Evolutionary conservation across 2,888 invertebrate genomes (phyloP), one percentile per base, ranked within the genome.

Genomic region (Erebia palarica): DNA sequence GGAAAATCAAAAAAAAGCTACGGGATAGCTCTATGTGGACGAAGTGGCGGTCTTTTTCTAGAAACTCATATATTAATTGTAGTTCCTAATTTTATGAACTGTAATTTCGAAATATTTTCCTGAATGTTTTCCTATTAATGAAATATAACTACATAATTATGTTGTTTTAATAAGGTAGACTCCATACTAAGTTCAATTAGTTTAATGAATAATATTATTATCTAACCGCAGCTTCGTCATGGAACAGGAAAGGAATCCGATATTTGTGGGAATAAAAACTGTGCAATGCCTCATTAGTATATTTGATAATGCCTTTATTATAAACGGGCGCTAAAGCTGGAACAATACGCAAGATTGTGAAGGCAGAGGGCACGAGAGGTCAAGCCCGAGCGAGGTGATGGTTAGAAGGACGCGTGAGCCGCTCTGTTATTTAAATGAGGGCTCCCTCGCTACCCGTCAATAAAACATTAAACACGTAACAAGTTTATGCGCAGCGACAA

Each of bases 391-490:
- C 47, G 57, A 73, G 78, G 72, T 75, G 77, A 78, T 76, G 76
- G 68, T 73, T 69, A 77, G 79, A 81, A 82, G 85, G 82, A 80
- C 80, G 79, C 78, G 75, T 71, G 73, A 79, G 80, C 79, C 82
- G 81, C 85, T 81, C 86, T 85, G 87, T 89, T 90, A 90, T 91
- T 92, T 90, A 91, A 91, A 91, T 87, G 88, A 89, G 87, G 84
- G 84, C 89, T 90, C 90, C 91, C 92, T 87, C 86, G 86, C 88
- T 91, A 88, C 92, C 92, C 92, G 91, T 91, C 92, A 91, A 92
- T 93, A 91, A 92, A 93, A 92, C 92, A 92, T 93, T 92, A 92
- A 92, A 92, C 92, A 93, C 91, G 91, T 93, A 91, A 93, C 92
- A 92, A 92, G 92, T 92, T 92, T 92, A 92, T 89, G 91, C 91